Base-by-base conservation (phyloP, 2,888 invertebrate genomes). In the Aleiodes leptofemur region DNA sequence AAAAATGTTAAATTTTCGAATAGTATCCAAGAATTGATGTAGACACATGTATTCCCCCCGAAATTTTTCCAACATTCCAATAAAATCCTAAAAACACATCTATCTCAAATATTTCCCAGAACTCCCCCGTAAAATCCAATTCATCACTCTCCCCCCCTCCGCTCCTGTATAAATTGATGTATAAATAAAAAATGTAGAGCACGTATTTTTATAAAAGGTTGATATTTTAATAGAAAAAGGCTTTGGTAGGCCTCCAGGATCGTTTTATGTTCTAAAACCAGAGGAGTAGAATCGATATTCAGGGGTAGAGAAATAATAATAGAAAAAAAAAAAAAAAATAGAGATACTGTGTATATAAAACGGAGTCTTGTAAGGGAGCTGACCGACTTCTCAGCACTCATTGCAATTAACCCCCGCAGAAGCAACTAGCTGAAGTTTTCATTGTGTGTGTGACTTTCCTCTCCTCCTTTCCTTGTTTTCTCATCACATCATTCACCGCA, bases 301-400 rank as follows among this genome's bases (percentile, higher is more conserved):
- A 50, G 70, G 68, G 68, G 50, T 23, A 23, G 23, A 23, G 23
- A 23, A 23, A 23, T 23, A 23, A 23, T 23, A 23, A 34, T 64
- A 71, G 34, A 71, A 50, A 71, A 31, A 51, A 61, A 50, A 64
- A 29, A 48, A 71, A 38, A 72, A 34, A 53, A 64, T 50, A 66
- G 29, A 56, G 31, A 64, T 48, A 50, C 38, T 55, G 59, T 50
- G 51, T 57, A 72, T 53, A 61, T 70, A 74, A 43, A 38, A 34
- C 16, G 8, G 51, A 57, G 75, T 75, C 57, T 72, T 72, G 68
- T 51, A 71, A 66, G 71, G 66, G 57, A 68, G 57, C 75, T 75
- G 75, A 75, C 75, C 75, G 75, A 75, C 75, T 75, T 75, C 75
- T 75, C 38, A 31, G 57, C 75, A 75, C 75, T 75, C 66, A 72